Evolutionary conservation across 92 coral and sea anemone species (phyloP).

Genomic region (Parazoanthus swiftii): DNA sequence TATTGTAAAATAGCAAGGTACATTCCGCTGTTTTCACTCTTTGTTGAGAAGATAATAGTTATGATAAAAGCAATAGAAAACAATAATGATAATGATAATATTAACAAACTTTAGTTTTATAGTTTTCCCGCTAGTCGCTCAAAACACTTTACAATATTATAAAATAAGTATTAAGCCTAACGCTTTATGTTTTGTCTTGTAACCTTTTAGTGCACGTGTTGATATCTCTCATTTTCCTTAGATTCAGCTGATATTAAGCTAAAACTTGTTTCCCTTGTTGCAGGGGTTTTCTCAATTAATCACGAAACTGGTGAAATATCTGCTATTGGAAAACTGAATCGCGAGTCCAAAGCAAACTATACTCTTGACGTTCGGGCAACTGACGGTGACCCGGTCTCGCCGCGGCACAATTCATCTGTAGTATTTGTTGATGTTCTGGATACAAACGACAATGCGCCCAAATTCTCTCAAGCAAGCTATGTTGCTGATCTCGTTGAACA

Average conservation of each 20-base stretch:
- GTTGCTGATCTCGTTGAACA: slow-evolving; percentile 70
- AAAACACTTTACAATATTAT: no score
- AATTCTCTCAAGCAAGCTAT: slow-evolving; percentile 66
- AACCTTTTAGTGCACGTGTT: neutral
- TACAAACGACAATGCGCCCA: slow-evolving; percentile 85
- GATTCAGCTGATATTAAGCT: neutral
- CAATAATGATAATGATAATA: no score
- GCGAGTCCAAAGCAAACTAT: slow-evolving; percentile 73
- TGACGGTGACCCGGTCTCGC: slow-evolving; percentile 74
- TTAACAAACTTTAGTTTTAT: no score
- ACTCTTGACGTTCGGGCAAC: slow-evolving; percentile 76
- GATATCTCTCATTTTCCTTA: neutral
- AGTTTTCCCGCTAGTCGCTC: no score
- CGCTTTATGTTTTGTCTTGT: neutral
- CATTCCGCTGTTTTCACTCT: no score
- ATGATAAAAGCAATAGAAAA: no score
- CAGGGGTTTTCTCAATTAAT: slow-evolving; percentile 60
- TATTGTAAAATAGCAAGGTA: no score
- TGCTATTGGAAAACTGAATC: slow-evolving; percentile 75
- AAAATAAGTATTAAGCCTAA: neutral
- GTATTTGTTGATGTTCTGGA: slow-evolving; percentile 85
- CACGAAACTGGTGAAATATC: slow-evolving; percentile 62
- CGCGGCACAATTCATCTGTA: slow-evolving; percentile 72
- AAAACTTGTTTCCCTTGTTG: neutral
- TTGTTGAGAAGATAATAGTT: no score